Base-by-base conservation (phyloP, 2,797 vertebrate species). In the Todus mexicanus region DNA sequence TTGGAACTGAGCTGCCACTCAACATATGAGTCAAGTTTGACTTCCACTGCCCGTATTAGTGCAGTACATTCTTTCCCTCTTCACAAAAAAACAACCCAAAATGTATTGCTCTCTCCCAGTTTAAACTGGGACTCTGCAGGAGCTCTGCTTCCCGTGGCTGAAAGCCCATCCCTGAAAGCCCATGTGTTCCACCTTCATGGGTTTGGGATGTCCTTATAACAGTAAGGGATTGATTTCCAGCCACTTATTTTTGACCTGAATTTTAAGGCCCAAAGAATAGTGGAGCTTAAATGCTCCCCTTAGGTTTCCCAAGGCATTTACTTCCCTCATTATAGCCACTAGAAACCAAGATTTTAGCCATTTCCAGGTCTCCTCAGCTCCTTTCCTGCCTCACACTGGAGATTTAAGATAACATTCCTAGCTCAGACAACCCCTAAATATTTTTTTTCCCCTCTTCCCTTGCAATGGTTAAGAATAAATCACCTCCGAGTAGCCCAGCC, bases 71-170 rank as follows among this genome's bases (percentile, higher is more conserved):
- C 37, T 51, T 45, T 14, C 22, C 6, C 18, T 21, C 19, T 26
- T 10, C 40, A 51, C 57, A 31, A 21, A 11, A 1, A 11, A 25
- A 33, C 16, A 10, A 1, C n/a, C n/a, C n/a, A 9, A 10, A 33
- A 2, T 21, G 2, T 8, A 5, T 13, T 15, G 1, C 18, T 47
- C 37, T 21, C 4, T 11, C 8, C 12, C 15, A 1, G 1, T 42
- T 18, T 15, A 65, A 33, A 31, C 5, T 10, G 73, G 48, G 51
- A 4, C 40, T 27, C 38, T 79, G 54, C 45, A 83, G 88, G 53
- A 78, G 31, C 15, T 76, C 29, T 65, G 35, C 10, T 40, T n/a
- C 56, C 71, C 0, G 3, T 4, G 27, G 38, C 56, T 59, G 43
- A 78, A 63, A 51, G 37, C 29, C 27, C 22, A 33, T 3, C 9